Evolutionary conservation across 2,113 vertebrate species (phyloP), one percentile per base, ranked within the genome.

Genomic region (Calcarius ornatus): DNA sequence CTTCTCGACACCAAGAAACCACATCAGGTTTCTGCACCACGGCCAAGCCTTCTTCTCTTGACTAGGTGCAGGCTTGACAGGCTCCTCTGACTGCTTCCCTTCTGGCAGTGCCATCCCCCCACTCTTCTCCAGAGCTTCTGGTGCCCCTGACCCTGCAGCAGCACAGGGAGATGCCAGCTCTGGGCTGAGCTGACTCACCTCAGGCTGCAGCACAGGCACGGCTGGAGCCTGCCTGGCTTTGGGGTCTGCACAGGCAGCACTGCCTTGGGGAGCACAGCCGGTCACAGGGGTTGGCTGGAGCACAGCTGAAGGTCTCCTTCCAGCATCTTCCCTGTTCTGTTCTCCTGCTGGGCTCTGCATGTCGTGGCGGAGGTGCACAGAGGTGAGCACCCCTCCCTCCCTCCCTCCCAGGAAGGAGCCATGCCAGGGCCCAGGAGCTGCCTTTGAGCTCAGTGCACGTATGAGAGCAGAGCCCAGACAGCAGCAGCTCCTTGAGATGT

Each of bases 401-500:
- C 27, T 61, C 6, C 10, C 28, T 61, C 6, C 11, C 40, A 19
- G 24, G 47, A 30, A 33, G 18, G 24, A 69, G 47, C 60, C 30
- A 22, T 0, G 0, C 22, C 37, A 45, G 18, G 45, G 23, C 10
- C 33, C 0, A 40, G 66, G 23, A 53, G 33, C 53, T 77, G 53
- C n/a, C 33, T 81, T 61, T 24, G 75, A 71, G 82, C 48, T 82
- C 2, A 0, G 10, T 38, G 19, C 33, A 47, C 0, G 0, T 31
- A 5, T 11, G 47, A 51, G 64, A 83, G 63, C 56, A 85, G 47
- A 66, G 22, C 63, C 51, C 69, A 86, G 70, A 40, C n/a, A 79
- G 37, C 65, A 79, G 13, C 54, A 95, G 31, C 12, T 50, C 15
- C 59, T 81, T 47, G 0, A 81, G 87, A 66, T 57, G 28, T 59